Evolutionary conservation across 1,140 invertebrate genomes (phyloP), one percentile per base, ranked within the genome.

Genomic region (Bombyx mori): DNA sequence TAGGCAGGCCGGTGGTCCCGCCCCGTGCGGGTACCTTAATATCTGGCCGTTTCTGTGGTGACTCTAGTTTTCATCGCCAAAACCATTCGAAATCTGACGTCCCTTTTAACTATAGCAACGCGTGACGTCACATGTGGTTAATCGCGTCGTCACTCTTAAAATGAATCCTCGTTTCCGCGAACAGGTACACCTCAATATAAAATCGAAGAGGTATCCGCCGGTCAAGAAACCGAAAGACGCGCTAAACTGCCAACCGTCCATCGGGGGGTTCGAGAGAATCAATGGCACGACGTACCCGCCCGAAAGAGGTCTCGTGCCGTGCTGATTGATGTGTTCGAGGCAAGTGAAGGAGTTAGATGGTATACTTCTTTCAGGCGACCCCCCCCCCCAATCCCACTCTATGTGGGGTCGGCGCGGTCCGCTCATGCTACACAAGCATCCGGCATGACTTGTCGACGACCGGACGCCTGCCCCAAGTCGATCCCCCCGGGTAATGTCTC

Each of bases 161-260:
- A 18, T 12, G 7, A 47, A 52, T 62, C 44, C 35, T 48, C 44
- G 8, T 52, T 58, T 61, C 42, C 61, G n/a, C 22, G 62, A 57
- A 35, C 65, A 82, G 79, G 77, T 82, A 26, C 79, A 82, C 56
- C 58, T 82, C 0, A 82, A 80, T 48, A 79, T 82, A 26, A 82
- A 80, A 62, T 71, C 77, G 0, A 82, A 82, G 49, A 61, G 76
- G 0, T 75, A 79, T 44, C 68, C 69, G 0, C 42, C 72, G 1
- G 68, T 71, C 42, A 77, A 73, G 66, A 82, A 77, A 60, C 54
- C 61, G 7, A 73, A 66, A 54, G 60, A 64, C 12, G 65, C 26
- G 12, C 12, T 18, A 42, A 52, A n/a, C 7, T 8, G 8, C 42
- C 42, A 12, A 35, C 26, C 26, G 26, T 2, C 26, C 26, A 35